These are phyloP conservation scores for Proterorhinus semilunaris DNA, from an alignment of 2,113 vertebrate species.

Conservation along the genomic window DNA sequence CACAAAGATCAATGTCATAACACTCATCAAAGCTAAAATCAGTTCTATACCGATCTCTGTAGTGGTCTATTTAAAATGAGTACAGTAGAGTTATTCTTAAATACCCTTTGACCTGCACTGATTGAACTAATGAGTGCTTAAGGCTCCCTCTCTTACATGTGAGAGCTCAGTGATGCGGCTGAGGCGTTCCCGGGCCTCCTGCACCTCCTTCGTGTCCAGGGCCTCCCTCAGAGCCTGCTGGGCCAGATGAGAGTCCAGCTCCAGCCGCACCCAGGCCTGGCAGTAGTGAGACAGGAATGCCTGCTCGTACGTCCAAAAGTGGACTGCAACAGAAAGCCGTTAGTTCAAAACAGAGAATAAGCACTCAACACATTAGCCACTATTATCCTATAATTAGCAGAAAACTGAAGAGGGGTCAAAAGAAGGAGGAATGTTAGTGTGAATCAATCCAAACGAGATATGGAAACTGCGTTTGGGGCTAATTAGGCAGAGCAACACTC, in stretches of 20 bases:
- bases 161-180: constrained; percentile 65
- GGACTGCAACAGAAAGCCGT: constrained; percentile 55
- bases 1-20: background rate
- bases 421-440: constrained; percentile 8
- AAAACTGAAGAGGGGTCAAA: constrained; percentile 1
- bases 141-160: constrained; percentile 60
- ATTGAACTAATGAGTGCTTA: background rate
- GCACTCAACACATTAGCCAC: constrained; percentile 10
- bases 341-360: constrained; percentile 14
- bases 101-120: too few species aligned
- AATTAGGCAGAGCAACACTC: constrained; percentile 14
- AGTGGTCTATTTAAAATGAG: too few species aligned
- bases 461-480: constrained; percentile 11
- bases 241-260: constrained; percentile 76
- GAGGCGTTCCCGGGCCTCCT: constrained; percentile 69
- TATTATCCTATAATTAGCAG: background rate
- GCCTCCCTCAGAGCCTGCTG: constrained; percentile 77
- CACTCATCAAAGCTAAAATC: too few species aligned
- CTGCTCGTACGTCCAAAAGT: constrained; percentile 74
- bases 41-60: too few species aligned
- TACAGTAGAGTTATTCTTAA: too few species aligned
- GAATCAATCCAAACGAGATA: background rate
- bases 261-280: constrained; percentile 75
- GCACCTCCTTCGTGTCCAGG: constrained; percentile 71
- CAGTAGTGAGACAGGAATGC: constrained; percentile 77